Evolutionary conservation across 2,113 vertebrate species (phyloP).

Genomic region (Chloebia gouldiae): DNA sequence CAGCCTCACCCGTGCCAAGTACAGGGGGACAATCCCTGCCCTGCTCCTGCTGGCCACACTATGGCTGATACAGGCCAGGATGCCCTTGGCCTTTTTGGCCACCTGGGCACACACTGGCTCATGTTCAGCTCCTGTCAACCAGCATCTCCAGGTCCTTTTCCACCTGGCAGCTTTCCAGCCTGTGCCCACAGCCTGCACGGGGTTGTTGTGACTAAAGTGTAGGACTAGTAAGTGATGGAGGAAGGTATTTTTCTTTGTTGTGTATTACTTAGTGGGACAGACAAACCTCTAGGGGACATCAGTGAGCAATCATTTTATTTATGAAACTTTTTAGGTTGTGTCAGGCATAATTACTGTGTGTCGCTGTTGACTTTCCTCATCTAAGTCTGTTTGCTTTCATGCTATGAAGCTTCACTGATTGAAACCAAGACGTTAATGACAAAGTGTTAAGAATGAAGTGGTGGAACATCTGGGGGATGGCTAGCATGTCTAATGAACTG

Average conservation of each 20-base stretch:
- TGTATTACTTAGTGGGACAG: not conserved
- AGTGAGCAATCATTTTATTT: not conserved
- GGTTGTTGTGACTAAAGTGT: not conserved
- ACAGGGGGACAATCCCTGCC: fast-evolving
- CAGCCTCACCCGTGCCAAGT: fast-evolving
- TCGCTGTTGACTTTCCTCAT: not conserved
- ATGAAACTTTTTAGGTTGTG: not conserved
- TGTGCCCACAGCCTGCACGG: not conserved
- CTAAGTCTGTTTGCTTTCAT: not conserved
- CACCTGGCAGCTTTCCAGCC: not conserved
- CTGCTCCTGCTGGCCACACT: not conserved
- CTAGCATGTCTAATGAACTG: not conserved
- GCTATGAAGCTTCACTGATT: not conserved
- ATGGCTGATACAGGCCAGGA: too few species aligned
- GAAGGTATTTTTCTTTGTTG: not conserved
- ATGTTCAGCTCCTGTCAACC: not conserved
- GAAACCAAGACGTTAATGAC: not conserved
- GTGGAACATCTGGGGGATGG: not conserved
- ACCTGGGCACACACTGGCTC: not conserved
- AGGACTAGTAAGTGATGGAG: not conserved
- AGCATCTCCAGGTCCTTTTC: not conserved
- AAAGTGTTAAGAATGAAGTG: not conserved
- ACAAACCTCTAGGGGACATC: not conserved
- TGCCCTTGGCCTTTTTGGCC: not conserved
- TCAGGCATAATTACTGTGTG: not conserved